Conservation (phyloP, 2,888 invertebrate species). For the Dexiosoma caninum region DNA sequence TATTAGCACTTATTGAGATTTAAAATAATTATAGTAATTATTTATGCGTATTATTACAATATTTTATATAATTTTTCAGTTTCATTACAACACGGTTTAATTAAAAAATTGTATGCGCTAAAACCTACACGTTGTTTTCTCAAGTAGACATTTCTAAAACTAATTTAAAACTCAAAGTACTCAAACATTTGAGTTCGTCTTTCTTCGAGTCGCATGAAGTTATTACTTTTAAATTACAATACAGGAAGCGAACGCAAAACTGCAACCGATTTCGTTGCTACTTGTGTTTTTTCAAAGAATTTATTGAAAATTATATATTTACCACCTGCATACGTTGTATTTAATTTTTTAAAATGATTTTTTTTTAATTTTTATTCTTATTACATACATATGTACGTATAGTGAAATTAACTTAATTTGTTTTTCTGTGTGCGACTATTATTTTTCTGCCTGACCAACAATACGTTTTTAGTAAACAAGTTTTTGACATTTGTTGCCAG, state of each 20-base stretch:
- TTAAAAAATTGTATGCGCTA: neutral
- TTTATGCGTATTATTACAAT: neutral
- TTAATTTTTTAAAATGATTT: too few species aligned
- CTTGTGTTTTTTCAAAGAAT: too few species aligned
- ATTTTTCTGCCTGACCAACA: too few species aligned
- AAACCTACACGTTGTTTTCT: slow-evolving; percentile 33
- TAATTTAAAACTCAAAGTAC: slow-evolving; percentile 33
- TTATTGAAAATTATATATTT: too few species aligned
- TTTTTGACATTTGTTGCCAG: too few species aligned
- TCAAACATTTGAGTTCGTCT: slow-evolving; percentile 34
- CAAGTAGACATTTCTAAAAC: slow-evolving; percentile 49
- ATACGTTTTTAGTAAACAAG: too few species aligned
- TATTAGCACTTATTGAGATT: slow-evolving; percentile 26
- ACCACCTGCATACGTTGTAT: too few species aligned
- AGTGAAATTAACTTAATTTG: too few species aligned
- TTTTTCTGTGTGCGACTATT: too few species aligned
- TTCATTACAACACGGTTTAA: slow-evolving; percentile 17
- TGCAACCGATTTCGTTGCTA: neutral
- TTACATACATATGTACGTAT: too few species aligned
- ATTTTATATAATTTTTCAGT: neutral
- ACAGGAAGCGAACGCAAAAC: neutral
- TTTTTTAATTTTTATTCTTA: too few species aligned
- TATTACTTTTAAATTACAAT: neutral
- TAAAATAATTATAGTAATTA: neutral
- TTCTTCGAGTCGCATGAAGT: neutral